Evolutionary conservation across 1,140 invertebrate genomes (phyloP), one percentile per base, ranked within the genome.

Genomic region (Paraescarpia echinospica): DNA sequence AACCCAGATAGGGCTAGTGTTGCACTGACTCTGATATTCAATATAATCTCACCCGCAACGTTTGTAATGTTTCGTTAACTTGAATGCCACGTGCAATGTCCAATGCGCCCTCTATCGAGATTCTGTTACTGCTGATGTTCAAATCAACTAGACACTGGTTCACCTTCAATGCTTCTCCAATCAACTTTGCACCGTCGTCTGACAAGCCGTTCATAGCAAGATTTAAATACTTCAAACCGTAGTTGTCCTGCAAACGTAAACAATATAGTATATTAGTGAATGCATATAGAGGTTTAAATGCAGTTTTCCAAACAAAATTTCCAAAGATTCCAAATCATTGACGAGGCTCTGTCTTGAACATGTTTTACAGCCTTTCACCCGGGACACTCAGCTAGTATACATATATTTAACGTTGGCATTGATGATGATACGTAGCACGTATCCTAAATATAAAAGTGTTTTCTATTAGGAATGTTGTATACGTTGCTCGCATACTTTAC

Each of bases 131-230:
- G 91, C 94, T 94, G 14, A 95, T 92, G 91, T 95, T 94, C 2
- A 95, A 92, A 33, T 95, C 94, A 33, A 94, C 93, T 14, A 96
- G 93, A 18, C 94, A 94, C 31, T 95, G 92, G 94, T 95, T 95
- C 77, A 94, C 93, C 89, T 94, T 94, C 27, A 96, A 92, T 0
- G 95, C 95, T 35, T 94, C 93, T 18, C 95, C 95, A 89, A 95
- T 93, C 0, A 94, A 94, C 92, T 93, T 93, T 34, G 95, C 93
- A 9, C 95, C 95, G 27, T 94, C 94, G 27, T 93, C 77, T 33
- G 94, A 94, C 89, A 95, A 93, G 8, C 95, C 95, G 93, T 95
- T 95, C 95, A 95, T 95, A 1, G 94, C 93, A n/a, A 95, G 94
- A 91, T 95, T 94, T 9, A 95, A 89, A 90, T 92, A 93, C 34